Evolutionary conservation across 2,888 invertebrate genomes (phyloP).

Genomic region (Macaria notata): DNA sequence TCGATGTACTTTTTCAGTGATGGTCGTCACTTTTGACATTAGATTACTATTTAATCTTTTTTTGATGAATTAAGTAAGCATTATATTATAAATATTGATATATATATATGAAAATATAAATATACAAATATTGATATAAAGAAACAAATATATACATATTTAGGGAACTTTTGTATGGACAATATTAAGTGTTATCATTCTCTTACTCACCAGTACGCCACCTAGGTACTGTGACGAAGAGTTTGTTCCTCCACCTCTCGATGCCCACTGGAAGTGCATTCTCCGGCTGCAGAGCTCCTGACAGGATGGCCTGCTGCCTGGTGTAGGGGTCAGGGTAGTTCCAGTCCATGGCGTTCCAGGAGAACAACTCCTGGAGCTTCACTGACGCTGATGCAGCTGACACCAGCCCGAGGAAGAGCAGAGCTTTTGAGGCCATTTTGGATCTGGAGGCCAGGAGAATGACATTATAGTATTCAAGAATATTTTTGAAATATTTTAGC

Average conservation of each 20-base stretch:
- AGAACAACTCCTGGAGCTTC: conserved; percentile 86
- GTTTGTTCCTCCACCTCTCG: conserved; percentile 89
- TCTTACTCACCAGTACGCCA: conserved; percentile 87
- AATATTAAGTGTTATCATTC: background rate
- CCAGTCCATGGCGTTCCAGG: conserved; percentile 90
- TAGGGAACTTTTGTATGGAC: too few relatives aligned
- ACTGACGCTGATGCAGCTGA: conserved; percentile 62
- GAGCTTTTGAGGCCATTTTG: conserved; percentile 45
- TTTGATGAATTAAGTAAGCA: too few relatives aligned
- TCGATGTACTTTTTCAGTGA: too few relatives aligned
- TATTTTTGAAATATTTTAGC: too few relatives aligned
- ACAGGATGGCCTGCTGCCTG: conserved; percentile 84
- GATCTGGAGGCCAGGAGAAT: conserved; percentile 20
- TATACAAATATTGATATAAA: too few relatives aligned
- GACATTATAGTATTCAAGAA: background rate
- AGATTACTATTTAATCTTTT: too few relatives aligned
- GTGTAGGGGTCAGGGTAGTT: conserved; percentile 85
- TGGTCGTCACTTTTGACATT: too few relatives aligned
- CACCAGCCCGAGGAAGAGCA: conserved; percentile 51
- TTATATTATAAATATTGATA: too few relatives aligned
- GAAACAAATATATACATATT: too few relatives aligned
- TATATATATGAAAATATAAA: too few relatives aligned
- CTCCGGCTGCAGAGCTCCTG: conserved; percentile 87
- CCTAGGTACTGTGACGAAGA: conserved; percentile 92
- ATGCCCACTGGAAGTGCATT: conserved; percentile 92